Evolutionary conservation across 2,797 vertebrate genomes (phyloP), one percentile per base, ranked within the genome.

Genomic region (Hyperoplus lanceolatus): DNA sequence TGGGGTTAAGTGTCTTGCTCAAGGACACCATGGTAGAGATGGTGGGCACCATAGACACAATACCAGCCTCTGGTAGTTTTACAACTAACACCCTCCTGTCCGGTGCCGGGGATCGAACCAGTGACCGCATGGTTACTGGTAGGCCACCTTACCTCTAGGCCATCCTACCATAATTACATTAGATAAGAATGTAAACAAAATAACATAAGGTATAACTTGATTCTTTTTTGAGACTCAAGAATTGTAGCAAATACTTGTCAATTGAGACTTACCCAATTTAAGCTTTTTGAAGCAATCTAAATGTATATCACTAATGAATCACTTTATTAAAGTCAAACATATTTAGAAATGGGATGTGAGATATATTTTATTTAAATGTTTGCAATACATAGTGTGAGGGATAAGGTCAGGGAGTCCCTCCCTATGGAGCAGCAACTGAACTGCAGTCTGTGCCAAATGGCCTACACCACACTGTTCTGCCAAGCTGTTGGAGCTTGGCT

Each of bases 401-500:
- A 87, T 91, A 88, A 91, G 92, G 92, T 94, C 89, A 89, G 89
- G 85, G 83, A 86, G 88, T 84, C 81, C 87, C 86, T 88, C 93
- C 88, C 92, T 72, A 75, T 84, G 84, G 89, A 92, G 90, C 86
- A 78, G 85, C 84, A 64, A 88, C 90, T 70, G 72, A 91, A 87
- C 88, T 80, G 87, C 50, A 89, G 86, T 80, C 84, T 39, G 87
- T 94, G 95, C 94, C 94, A 95, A 94, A 92, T 93, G 86, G 89
- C 77, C 88, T 82, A 91, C 90, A 88, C 83, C 95, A 95, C 89
- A 95, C 94, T 95, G 94, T 93, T 95, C 91, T 83, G 87, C 88
- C 95, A 95, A 95, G 94, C 95, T 95, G 95, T 94, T 92, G 91
- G 90, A 88, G 90, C 89, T 94, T 94, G 90, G 89, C 91, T 93